Evolutionary conservation across 2,888 invertebrate genomes (phyloP).

Genomic region (Calameuta pallipes): DNA sequence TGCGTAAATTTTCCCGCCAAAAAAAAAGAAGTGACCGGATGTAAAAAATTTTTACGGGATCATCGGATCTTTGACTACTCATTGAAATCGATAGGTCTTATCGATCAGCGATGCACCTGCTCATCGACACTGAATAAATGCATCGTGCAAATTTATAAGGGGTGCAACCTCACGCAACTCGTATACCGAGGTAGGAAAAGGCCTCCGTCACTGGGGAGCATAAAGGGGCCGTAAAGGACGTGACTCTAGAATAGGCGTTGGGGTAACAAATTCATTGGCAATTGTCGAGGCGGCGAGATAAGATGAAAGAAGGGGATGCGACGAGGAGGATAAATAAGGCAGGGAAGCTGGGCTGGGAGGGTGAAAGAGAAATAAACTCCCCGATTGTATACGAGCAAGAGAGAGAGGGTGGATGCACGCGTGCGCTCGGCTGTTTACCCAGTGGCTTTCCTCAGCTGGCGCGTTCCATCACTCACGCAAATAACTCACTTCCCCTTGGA

Average conservation of each 20-base stretch:
- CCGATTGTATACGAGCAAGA: slow-evolving; percentile 2
- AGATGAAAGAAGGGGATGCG: slow-evolving; percentile 9
- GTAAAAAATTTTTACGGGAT: background rate
- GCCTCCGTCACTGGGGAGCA: background rate
- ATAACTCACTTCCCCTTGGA: slow-evolving; percentile 64
- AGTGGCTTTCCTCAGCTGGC: slow-evolving; percentile 62
- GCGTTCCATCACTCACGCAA: slow-evolving; percentile 66
- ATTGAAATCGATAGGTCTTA: background rate
- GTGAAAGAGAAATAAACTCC: background rate
- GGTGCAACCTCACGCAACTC: background rate
- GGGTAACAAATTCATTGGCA: slow-evolving; percentile 1
- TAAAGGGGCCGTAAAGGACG: background rate
- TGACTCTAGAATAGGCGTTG: slow-evolving; percentile 1
- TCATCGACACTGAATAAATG: background rate
- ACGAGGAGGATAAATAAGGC: background rate
- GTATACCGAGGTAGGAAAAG: background rate
- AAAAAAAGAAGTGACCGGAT: too few relatives aligned
- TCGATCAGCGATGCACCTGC: background rate
- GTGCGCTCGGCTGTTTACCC: slow-evolving; percentile 45
- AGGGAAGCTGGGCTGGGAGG: background rate
- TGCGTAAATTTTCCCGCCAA: background rate
- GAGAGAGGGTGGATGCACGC: slow-evolving; percentile 34
- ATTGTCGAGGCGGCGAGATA: slow-evolving; percentile 4
- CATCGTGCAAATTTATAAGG: background rate
- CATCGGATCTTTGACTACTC: background rate